Conservation (phyloP, 2,888 invertebrate genomes). For the Dicranocentrus wangi region DNA sequence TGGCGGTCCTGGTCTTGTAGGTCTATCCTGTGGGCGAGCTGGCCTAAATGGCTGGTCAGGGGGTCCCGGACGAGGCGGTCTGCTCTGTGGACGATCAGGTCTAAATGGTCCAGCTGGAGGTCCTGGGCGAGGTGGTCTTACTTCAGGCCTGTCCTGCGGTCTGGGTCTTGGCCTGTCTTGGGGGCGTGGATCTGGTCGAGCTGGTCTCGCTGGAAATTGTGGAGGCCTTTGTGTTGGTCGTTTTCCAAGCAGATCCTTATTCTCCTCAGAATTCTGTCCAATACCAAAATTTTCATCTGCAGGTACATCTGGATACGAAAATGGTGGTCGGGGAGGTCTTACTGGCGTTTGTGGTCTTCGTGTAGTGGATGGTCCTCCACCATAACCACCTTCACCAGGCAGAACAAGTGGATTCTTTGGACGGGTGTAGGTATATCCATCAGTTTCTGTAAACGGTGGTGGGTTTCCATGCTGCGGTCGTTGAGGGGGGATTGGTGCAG, state of each 20-base stretch:
- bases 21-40: slow-evolving; percentile 13
- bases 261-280: slow-evolving; percentile 57
- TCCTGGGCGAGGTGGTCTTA: not conserved
- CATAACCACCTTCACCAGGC: slow-evolving; percentile 41
- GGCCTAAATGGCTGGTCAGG: not conserved
- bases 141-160: not conserved
- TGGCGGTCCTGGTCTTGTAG: slow-evolving; percentile 6
- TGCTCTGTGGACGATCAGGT: not conserved
- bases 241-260: slow-evolving; percentile 40
- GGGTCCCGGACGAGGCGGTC: not conserved
- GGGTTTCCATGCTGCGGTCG: no score
- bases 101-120: not conserved
- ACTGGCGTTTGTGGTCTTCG: not conserved
- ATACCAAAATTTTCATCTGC: slow-evolving; percentile 45
- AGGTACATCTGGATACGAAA: slow-evolving; percentile 35
- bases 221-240: slow-evolving; percentile 19
- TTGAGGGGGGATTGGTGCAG: not conserved
- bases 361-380: not conserved
- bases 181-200: slow-evolving; percentile 15
- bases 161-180: no score
- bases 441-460: slow-evolving; percentile 11
- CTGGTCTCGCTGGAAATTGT: slow-evolving; percentile 23
- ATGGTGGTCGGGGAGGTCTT: slow-evolving; percentile 5
- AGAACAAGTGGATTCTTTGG: slow-evolving; percentile 47
- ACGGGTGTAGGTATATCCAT: slow-evolving; percentile 46